A percentile compares a stretch with the other conserved stretches of the same genome.
phyloP scores from a whole-genome alignment of 2,113 vertebrate species.

The Sterna hirundo region DNA sequence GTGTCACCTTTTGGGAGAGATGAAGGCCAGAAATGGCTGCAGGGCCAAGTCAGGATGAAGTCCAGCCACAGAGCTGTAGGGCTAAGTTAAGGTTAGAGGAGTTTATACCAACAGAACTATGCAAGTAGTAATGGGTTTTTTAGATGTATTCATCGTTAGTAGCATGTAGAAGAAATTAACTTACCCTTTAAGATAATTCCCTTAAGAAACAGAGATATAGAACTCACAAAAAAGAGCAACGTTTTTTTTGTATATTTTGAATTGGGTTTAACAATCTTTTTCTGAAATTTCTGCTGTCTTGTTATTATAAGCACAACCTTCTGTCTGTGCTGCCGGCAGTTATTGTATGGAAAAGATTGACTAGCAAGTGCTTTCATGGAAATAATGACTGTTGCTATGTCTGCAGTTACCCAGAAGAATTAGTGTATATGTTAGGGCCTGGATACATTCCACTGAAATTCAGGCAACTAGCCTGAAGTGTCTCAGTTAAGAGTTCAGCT shows the following conservation, averaged over 20 bases:
- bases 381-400: conserved; percentile 5
- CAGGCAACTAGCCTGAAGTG: background rate
- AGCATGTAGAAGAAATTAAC: background rate
- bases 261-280: background rate
- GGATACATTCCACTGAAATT: background rate
- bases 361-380: background rate
- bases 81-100: background rate
- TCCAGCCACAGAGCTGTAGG: background rate
- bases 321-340: background rate
- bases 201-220: background rate
- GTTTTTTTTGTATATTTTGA: background rate
- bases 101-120: background rate
- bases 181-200: background rate
- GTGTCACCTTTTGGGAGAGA: background rate
- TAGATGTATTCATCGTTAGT: background rate
- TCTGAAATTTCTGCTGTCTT: background rate
- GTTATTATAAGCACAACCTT: background rate
- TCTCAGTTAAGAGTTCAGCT: background rate
- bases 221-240: background rate
- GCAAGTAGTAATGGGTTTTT: background rate
- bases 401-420: conserved; percentile 7
- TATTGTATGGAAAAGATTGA: background rate
- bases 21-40: background rate
- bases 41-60: background rate
- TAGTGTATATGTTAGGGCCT: background rate